Percentiles rank a stretch among this genome's conserved stretches.
Conservation (phyloP, 1,140 invertebrate genomes). For the Cherax destructor region DNA sequence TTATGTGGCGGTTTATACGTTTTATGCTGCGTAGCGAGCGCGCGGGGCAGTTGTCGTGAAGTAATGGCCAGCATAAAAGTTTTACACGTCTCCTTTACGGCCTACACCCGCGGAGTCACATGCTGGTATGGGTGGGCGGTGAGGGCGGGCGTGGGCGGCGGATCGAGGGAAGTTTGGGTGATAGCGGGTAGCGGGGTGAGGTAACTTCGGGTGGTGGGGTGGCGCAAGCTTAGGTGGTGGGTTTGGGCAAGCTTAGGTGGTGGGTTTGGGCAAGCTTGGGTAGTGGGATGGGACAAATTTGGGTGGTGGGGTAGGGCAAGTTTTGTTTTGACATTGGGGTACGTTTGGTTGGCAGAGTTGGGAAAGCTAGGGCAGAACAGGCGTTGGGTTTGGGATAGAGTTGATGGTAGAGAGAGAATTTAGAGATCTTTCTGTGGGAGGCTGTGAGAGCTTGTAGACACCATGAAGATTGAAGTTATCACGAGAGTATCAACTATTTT, state of each 20-base stretch:
- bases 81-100: conserved; percentile 61
- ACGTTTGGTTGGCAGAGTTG: no score
- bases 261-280: background rate
- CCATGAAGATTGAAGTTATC: no score
- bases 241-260: background rate
- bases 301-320: no score
- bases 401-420: no score
- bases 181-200: background rate
- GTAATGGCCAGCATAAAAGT: conserved; percentile 64
- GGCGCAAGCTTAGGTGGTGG: background rate
- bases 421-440: no score
- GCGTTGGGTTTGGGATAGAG: no score
- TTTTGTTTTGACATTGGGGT: no score
- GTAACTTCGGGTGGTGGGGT: background rate
- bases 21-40: conserved; percentile 59
- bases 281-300: no score
- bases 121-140: background rate
- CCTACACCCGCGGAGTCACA: conserved; percentile 44
- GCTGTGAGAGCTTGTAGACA: no score
- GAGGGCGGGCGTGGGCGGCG: background rate
- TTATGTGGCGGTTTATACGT: conserved; percentile 66
- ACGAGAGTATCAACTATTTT: no score
- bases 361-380: no score
- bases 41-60: conserved; percentile 62
- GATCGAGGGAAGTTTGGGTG: background rate